These are phyloP conservation scores for Drosophila merina DNA, from an alignment of 2,888 invertebrate genomes.

Conservation along the genomic window DNA sequence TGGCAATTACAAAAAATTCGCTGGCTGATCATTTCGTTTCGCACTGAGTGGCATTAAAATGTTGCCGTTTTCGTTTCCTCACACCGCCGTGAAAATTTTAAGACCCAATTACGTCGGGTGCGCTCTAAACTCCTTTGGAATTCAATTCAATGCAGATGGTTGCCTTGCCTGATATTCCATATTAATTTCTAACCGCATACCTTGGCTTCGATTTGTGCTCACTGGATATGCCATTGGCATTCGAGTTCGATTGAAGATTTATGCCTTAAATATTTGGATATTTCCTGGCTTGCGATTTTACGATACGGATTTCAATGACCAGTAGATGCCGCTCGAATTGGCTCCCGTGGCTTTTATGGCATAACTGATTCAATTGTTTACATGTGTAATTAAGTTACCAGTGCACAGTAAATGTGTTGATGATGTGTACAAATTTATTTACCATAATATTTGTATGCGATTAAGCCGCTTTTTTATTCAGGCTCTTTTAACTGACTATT, in stretches of 20 bases:
- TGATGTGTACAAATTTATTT: slow-evolving; percentile 63
- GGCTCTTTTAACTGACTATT: slow-evolving; percentile 10
- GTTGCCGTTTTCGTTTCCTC: slow-evolving; percentile 36
- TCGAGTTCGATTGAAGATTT: slow-evolving; percentile 1
- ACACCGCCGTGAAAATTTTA: background rate
- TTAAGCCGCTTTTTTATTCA: slow-evolving; percentile 44
- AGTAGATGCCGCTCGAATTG: slow-evolving; percentile 13
- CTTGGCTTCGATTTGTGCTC: slow-evolving; percentile 5
- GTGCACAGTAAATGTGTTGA: slow-evolving; percentile 59
- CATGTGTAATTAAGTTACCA: slow-evolving; percentile 62
- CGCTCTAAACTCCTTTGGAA: background rate
- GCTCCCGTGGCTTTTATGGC: slow-evolving; percentile 19
- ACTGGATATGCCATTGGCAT: background rate
- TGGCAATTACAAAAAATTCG: slow-evolving; percentile 67
- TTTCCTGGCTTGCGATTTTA: slow-evolving; percentile 7
- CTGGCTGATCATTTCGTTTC: slow-evolving; percentile 55
- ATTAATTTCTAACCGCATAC: slow-evolving; percentile 1
- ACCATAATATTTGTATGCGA: slow-evolving; percentile 65
- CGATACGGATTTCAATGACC: slow-evolving; percentile 2
- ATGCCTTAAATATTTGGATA: background rate
- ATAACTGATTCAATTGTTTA: slow-evolving; percentile 46
- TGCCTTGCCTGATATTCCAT: background rate
- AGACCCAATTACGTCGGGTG: slow-evolving; percentile 1
- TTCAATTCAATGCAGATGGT: background rate
- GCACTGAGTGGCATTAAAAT: slow-evolving; percentile 60